Evolutionary conservation across 2,797 vertebrate species (phyloP), one percentile per base, ranked within the genome.

Genomic region (Gila robusta): DNA sequence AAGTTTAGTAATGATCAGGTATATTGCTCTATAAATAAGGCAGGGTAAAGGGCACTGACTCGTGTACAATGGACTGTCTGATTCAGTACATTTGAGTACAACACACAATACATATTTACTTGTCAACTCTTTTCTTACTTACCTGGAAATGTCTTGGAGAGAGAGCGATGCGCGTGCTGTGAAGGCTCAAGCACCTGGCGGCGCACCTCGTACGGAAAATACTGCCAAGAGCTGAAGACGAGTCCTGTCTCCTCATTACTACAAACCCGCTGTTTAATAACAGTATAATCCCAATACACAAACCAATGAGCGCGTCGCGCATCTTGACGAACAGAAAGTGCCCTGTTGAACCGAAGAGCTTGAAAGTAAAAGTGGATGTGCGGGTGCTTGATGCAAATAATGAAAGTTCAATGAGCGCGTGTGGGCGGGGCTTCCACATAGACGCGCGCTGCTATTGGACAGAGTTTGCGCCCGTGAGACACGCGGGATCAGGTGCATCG

Each of bases 101-200:
- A 17, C 28, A 72, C 12, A 21, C 11, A 74, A 49, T 11, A 49
- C 32, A 37, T 32, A n/a, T 74, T 74, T 44, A 49, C 35, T 71
- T 41, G 54, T 69, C 5, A 72, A 83, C 70, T 73, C 56, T 73
- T 21, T 59, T n/a, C 32, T 66, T 49, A 28, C 83, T 83, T 93
- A 97, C 96, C 97, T 97, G 96, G 86, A 93, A 93, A 88, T 93
- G 95, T 88, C 94, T 95, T 90, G 95, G 94, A 82, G 95, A 95
- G 91, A 96, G 93, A 69, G 96, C 95, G 77, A 96, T 95, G 91
- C 96, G 96, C 69, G 96, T 96, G 90, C 96, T 95, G 93, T 98
- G 96, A 84, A 98, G 91, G 80, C 96, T 96, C 80, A 98, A 96
- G 92, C 97, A 98, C 90, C 97, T 95, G 87, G 97, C 96, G 59